These are phyloP conservation scores for Ctenoplectra terminalis DNA, from an alignment of 1,140 invertebrate genomes.

Conservation along the genomic window DNA sequence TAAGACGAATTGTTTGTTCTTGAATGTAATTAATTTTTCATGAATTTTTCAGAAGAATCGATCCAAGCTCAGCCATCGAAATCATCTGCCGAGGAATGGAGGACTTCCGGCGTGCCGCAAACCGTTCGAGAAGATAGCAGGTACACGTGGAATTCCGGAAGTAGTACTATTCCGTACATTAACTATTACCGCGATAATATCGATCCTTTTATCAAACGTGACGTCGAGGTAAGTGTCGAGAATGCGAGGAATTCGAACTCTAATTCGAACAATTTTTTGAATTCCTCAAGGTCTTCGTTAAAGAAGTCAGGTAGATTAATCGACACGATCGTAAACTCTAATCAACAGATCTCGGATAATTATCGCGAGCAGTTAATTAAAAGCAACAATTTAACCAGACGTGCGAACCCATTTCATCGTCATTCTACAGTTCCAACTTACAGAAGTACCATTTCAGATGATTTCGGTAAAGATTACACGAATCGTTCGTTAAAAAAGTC, in stretches of 20 bases:
- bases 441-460: neutral
- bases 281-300: too few species aligned
- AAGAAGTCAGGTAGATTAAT: neutral
- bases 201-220: conserved; percentile 15
- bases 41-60: conserved; percentile 46
- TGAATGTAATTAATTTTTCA: neutral
- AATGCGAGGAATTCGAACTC: neutral
- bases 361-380: neutral
- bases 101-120: conserved; percentile 35
- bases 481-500: neutral
- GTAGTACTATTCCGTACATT: conserved; percentile 71
- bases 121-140: conserved; percentile 75
- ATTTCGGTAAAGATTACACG: neutral
- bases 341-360: neutral
- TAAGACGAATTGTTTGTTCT: neutral
- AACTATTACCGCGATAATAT: conserved; percentile 60
- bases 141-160: conserved; percentile 75
- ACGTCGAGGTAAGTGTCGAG: conserved; percentile 3
- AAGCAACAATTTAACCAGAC: neutral
- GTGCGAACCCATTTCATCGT: neutral
- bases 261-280: neutral
- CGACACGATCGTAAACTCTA: neutral
- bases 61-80: neutral
- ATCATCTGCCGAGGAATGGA: conserved; percentile 43
- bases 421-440: neutral